Evolutionary conservation across 2,797 vertebrate species (phyloP), one percentile per base, ranked within the genome.

Genomic region (Graptemys geographica): DNA sequence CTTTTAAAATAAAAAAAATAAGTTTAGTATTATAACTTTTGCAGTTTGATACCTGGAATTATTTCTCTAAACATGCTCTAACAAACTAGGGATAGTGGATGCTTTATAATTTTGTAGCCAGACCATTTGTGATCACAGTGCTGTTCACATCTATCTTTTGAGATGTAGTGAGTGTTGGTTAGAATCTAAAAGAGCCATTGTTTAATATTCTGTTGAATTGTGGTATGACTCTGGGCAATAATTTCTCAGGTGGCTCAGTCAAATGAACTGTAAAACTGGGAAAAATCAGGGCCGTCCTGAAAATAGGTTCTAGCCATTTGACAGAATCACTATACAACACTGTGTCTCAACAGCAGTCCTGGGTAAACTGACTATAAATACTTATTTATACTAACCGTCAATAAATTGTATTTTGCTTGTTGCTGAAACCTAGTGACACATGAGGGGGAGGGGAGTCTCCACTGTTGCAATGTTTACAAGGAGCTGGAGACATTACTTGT

Each of bases 31-130:
- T 41, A 37, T 72, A 41, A 5, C 13, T 4, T 3, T 19, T 2
- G 11, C 72, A 0, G 13, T 15, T 2, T 2, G 5, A 1, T 11
- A 49, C 11, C 57, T 2, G 87, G 23, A 6, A 4, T 13, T 4
- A 10, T 1, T 37, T 47, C 27, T 10, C 3, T 76, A 0, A 11
- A 23, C 21, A 11, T 51, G 1, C 2, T 5, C 1, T 6, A 1
- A 47, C 3, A 56, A 7, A 13, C 51, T 0, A 44, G 18, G 62
- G 23, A 37, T 21, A 23, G 37, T 72, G 37, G 69, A 72, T 41
- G 69, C n/a, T 41, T 72, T 72, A 41, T 41, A 41, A 41, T 72
- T 72, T 23, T 72, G 33, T 72, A 41, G 69, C 25, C 69, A 72
- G 19, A 65, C 19, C 19, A 41, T 37, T 11, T 0, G 33, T 2